These are phyloP conservation scores for Mellilla xanthometata DNA, from an alignment of 2,888 invertebrate genomes.

Conservation along the genomic window DNA sequence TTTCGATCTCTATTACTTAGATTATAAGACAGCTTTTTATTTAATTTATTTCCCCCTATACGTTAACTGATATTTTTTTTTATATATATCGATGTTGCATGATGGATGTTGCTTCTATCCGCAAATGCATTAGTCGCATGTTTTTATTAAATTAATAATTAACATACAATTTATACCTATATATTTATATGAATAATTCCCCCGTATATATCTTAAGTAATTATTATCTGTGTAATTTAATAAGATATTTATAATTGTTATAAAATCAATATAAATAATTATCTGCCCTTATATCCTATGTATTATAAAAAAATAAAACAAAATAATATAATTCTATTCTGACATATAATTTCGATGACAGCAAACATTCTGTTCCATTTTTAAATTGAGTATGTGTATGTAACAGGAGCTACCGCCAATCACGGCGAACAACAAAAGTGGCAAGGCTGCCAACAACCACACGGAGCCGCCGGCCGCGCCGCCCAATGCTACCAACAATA, in stretches of 20 bases:
- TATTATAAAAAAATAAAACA: background rate
- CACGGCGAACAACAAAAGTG: constrained; percentile 61
- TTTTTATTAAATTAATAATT: constrained; percentile 33
- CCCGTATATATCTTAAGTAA: constrained; percentile 30
- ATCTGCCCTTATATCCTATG: too few species aligned
- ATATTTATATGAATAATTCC: constrained; percentile 5
- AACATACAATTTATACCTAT: constrained; percentile 14
- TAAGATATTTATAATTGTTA: background rate
- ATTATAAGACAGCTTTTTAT: constrained; percentile 47
- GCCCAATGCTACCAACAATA: constrained; percentile 45
- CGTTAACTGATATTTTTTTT: constrained; percentile 41
- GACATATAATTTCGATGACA: background rate
- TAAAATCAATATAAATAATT: too few species aligned
- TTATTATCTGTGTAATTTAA: constrained; percentile 28
- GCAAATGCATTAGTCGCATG: constrained; percentile 71
- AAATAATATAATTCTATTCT: constrained; percentile 11
- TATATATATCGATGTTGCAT: constrained; percentile 70
- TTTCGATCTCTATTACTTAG: constrained; percentile 59
- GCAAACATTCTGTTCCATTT: background rate
- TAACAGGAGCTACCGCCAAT: constrained; percentile 75
- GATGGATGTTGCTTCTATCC: constrained; percentile 70
- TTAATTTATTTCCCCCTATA: constrained; percentile 45
- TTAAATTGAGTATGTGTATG: constrained; percentile 14
- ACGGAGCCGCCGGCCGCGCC: constrained; percentile 42
- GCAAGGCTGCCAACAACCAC: constrained; percentile 53